Percentiles rank a stretch among this genome's conserved stretches.
These are phyloP conservation scores for Drosophila bocqueti DNA, from an alignment of 1,140 invertebrate genomes.

Conservation along the genomic window DNA sequence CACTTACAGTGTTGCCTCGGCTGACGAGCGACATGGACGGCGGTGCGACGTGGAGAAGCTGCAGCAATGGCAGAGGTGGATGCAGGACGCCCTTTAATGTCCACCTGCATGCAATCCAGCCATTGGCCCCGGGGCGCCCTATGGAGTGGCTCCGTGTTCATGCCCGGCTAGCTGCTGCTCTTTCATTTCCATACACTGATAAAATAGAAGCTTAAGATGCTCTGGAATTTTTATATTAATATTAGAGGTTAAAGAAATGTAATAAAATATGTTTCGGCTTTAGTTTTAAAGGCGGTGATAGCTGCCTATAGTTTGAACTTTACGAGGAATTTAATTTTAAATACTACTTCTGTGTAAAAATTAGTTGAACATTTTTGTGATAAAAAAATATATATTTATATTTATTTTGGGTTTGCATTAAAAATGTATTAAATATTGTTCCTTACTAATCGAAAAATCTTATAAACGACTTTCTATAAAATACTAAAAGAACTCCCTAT, in stretches of 20 bases:
- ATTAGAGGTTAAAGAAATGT: background rate
- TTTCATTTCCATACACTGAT: constrained; percentile 33
- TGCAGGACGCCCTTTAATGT: constrained; percentile 55
- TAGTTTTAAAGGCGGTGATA: no score
- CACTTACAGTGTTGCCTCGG: constrained; percentile 40
- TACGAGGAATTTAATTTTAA: no score
- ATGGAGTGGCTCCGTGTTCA: constrained; percentile 42
- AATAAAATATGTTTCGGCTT: background rate
- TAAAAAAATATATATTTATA: no score
- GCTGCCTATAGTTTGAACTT: no score
- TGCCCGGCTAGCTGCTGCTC: constrained; percentile 33
- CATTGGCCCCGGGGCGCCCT: constrained; percentile 60
- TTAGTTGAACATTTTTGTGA: no score
- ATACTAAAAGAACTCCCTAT: background rate
- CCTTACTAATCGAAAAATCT: no score
- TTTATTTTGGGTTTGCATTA: no score
- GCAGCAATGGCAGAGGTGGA: constrained; percentile 18
- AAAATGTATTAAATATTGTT: no score
- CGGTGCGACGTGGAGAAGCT: background rate
- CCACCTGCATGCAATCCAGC: constrained; percentile 67
- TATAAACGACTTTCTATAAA: no score
- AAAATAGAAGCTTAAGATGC: background rate
- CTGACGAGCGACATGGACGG: constrained; percentile 6
- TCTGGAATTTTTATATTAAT: background rate
- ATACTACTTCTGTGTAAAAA: no score